Conservation (phyloP, 1,140 invertebrate genomes). For the Papilio aristodemus region DNA sequence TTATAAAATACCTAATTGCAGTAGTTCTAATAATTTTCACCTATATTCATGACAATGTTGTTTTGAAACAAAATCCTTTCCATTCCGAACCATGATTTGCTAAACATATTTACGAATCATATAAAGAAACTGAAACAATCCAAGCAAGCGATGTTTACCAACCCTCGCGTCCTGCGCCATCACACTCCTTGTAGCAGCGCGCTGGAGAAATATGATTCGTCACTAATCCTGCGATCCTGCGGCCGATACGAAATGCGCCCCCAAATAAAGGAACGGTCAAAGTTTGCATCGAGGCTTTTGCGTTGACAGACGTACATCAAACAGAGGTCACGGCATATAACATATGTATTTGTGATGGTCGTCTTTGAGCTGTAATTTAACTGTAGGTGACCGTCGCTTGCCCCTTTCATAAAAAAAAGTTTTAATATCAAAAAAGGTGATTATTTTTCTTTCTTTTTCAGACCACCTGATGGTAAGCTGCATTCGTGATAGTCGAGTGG, state of each 20-base stretch:
- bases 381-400: too few species aligned
- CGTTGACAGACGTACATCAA: conserved; percentile 29
- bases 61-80: too few species aligned
- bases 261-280: conserved; percentile 40
- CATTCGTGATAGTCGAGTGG: background rate
- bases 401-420: too few species aligned
- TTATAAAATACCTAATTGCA: too few species aligned
- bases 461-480: background rate
- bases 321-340: conserved; percentile 40
- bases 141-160: background rate
- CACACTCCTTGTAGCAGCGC: conserved; percentile 5
- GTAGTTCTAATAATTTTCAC: too few species aligned
- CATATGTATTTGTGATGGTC: conserved; percentile 39
- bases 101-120: background rate
- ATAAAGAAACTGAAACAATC: conserved; percentile 1
- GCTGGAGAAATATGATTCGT: conserved; percentile 41
- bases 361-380: conserved; percentile 30
- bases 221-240: conserved; percentile 40
- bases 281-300: conserved; percentile 44
- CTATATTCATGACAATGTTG: too few species aligned
- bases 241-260: conserved; percentile 38
- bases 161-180: background rate
- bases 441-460: background rate
- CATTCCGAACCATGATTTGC: background rate
- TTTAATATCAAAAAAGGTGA: too few species aligned